Evolutionary conservation across 53 echinoderm and acorn worm species (phyloP), one percentile per base, ranked within the genome.

Genomic region (Mesocentrotus franciscanus): DNA sequence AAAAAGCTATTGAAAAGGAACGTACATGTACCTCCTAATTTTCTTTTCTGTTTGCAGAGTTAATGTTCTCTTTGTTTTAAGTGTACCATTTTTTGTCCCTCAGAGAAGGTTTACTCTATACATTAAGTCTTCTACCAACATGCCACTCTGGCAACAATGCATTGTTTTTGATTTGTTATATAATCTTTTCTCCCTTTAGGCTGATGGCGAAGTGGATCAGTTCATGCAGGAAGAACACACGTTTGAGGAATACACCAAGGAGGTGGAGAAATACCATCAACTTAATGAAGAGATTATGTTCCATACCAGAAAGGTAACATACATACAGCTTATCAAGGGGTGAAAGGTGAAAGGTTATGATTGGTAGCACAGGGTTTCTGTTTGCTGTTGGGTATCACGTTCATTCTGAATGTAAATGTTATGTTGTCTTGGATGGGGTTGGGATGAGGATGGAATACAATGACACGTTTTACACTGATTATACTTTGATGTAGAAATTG

Each of bases 161-260:
- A 8, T 26, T 20, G 8, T 26, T 70, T 70, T 4, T 74, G 29
- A 27, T 72, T 9, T 9, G 4, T 90, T 9, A 24, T 39, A 32
- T 20, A 14, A 18, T 81, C 42, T 42, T 39, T 14, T 13, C 24
- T 85, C 58, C 75, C 11, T 49, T 18, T 92, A 98, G 99, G 99
- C 99, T 56, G 99, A 98, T 55, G 95, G 93, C 36, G 99, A 98
- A 95, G 97, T 98, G 14, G 99, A 98, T 56, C 95, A 95, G 64
- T 98, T 98, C 76, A 95, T 99, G 97, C 90, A 97, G 24, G 99
- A 99, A 59, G 99, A 98, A 56, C 99, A 99, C 96, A 98, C 94
- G 1, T 99, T 99, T 97, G 97, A 99, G 59, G 99, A 99, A 16
- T 98, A 98, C 89, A 96, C 98, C 26, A 98, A 97, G 75, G 98